phyloP scores from a whole-genome alignment of 2,888 invertebrate species.

The Epirrhoe tristata region DNA sequence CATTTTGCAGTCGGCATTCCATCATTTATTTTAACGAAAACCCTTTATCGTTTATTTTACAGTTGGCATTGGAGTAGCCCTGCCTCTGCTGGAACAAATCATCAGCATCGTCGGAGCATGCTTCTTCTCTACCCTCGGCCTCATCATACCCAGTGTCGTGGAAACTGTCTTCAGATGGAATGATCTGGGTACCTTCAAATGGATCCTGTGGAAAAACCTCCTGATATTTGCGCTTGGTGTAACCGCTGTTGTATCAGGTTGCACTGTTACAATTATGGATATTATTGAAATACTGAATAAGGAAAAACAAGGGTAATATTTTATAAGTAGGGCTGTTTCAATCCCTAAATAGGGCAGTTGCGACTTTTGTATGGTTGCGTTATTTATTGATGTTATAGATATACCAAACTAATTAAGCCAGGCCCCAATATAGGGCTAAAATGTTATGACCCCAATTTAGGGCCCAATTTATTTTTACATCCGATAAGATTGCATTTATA shows the following conservation, averaged over 20 bases:
- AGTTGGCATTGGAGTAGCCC: constrained; percentile 79
- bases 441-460: no score
- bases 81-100: constrained; percentile 78
- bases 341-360: neutral
- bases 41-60: constrained; percentile 36
- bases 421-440: neutral
- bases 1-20: no score
- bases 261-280: constrained; percentile 74
- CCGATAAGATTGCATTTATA: no score
- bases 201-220: constrained; percentile 89
- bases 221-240: constrained; percentile 86
- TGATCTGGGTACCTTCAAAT: constrained; percentile 87
- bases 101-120: constrained; percentile 81
- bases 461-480: no score
- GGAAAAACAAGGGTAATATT: constrained; percentile 26
- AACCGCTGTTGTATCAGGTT: constrained; percentile 88
- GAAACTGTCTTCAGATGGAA: constrained; percentile 90
- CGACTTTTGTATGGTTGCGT: neutral
- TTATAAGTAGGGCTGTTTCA: neutral
- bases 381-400: neutral
- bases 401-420: neutral
- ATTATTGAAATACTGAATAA: constrained; percentile 65
- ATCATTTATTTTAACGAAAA: no score
- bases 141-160: constrained; percentile 89
- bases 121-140: constrained; percentile 90